phyloP scores from a whole-genome alignment of 2,888 invertebrate genomes.

The Flexamia atlantica region DNA sequence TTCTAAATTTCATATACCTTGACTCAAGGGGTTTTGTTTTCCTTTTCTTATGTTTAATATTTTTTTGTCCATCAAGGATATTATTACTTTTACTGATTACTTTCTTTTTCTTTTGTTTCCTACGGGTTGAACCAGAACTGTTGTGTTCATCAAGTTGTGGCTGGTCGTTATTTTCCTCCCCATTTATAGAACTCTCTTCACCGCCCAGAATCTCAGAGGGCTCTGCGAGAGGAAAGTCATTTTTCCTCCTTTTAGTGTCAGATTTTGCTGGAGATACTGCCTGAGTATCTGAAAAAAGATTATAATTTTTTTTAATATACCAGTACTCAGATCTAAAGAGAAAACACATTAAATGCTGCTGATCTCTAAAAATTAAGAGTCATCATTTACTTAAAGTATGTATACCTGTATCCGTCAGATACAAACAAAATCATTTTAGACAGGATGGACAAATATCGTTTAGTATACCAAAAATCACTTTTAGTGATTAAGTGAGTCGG shows the following conservation, averaged over 20 bases:
- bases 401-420: too few species aligned
- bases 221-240: neutral
- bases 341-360: too few species aligned
- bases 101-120: conserved; percentile 35
- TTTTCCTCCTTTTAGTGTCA: neutral
- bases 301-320: too few species aligned
- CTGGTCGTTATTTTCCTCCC: neutral
- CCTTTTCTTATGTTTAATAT: neutral
- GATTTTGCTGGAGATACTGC: neutral
- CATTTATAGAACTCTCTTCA: neutral
- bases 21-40: neutral
- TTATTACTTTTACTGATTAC: neutral
- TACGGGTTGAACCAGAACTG: neutral
- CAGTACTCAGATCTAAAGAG: too few species aligned
- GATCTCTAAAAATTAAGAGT: too few species aligned
- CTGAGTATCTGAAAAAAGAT: neutral
- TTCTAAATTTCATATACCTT: neutral
- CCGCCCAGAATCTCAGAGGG: neutral
- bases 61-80: neutral
- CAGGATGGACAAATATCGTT: too few species aligned
- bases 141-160: neutral
- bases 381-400: too few species aligned
- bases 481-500: too few species aligned
- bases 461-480: too few species aligned
- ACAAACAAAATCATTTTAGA: too few species aligned